Base-by-base conservation (phyloP, 2,888 invertebrate genomes). In the Nezara viridula region DNA sequence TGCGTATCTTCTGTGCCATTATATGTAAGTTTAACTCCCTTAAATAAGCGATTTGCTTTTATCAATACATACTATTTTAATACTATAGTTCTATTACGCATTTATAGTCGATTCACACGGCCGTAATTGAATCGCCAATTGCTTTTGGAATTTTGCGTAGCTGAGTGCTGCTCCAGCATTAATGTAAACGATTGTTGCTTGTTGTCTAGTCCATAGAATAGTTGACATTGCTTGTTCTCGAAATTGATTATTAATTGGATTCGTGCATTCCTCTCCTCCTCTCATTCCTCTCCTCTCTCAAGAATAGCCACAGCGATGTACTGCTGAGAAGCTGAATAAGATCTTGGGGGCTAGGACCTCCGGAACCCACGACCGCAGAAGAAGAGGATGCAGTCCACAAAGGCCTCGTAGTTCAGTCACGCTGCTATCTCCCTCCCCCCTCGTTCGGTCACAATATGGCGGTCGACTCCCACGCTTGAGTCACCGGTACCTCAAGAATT, bases 331-430 rank as follows among this genome's bases (percentile, higher is more conserved):
- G 4, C 7, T 37, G 9, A 24, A 60, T 60, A 0, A 27, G 60
- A 32, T 32, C 27, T 16, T 60, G 14, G 40, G 40, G 24, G 77
- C n/a, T 14, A 47, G 21, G 12, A n/a, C 24, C n/a, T 16, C 44
- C 6, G 9, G 40, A n/a, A 5, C 40, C 40, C 77, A 24, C n/a
- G 44, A 37, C 66, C 44, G n/a, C 21, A 81, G 44, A 40, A 73
- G 37, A n/a, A 77, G 44, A 47, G 40, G 81, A 10, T n/a, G n/a
- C n/a, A 21, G 16, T 73, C 66, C 44, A 81, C 44, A 81, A 81
- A 81, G n/a, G 44, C 40, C 81, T 81, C 44, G 81, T 81, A 81
- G 81, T 81, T 81, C 44, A 47, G 81, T 81, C 81, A 81, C 81
- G 81, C 81, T 81, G 44, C 81, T 44, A 6, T 16, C 32, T 19